Evolutionary conservation across 2,888 invertebrate genomes (phyloP).

Genomic region (Sphinx pinastri): DNA sequence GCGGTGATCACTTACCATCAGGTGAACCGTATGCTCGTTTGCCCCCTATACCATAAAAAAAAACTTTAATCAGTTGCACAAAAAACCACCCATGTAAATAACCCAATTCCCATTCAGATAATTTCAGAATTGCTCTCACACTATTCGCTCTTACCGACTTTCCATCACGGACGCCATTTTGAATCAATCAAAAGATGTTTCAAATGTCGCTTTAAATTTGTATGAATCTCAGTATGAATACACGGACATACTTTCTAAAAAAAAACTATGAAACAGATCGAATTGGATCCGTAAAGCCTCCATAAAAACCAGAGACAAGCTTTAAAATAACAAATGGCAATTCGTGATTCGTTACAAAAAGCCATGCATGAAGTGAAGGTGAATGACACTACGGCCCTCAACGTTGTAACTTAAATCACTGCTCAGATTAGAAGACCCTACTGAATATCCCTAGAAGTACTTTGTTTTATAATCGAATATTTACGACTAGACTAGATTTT

Average conservation of each 20-base stretch:
- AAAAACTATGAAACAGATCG: neutral
- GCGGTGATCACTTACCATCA: no score
- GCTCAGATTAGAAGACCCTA: conserved; percentile 23
- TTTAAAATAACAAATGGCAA: conserved; percentile 4
- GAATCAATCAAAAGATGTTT: neutral
- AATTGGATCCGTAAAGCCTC: neutral
- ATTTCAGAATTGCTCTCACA: neutral
- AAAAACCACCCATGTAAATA: no score
- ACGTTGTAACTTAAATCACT: conserved; percentile 14
- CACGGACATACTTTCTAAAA: neutral
- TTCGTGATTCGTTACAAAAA: conserved; percentile 21
- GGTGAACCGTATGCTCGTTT: no score
- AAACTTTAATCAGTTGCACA: no score
- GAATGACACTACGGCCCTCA: conserved; percentile 26
- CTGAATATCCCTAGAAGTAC: neutral
- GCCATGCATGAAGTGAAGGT: conserved; percentile 26
- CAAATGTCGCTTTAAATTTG: neutral
- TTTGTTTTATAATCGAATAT: neutral
- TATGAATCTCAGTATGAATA: neutral
- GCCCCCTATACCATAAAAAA: no score
- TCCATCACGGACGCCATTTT: conserved; percentile 13
- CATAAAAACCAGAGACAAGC: neutral
- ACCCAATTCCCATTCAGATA: neutral
- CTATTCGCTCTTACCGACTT: neutral
- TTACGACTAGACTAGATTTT: neutral